Percentiles rank a stretch among this genome's conserved stretches.
These are phyloP conservation scores for Mionectes olivaceus DNA, from an alignment of 2,797 vertebrate species.

Conservation along the genomic window DNA sequence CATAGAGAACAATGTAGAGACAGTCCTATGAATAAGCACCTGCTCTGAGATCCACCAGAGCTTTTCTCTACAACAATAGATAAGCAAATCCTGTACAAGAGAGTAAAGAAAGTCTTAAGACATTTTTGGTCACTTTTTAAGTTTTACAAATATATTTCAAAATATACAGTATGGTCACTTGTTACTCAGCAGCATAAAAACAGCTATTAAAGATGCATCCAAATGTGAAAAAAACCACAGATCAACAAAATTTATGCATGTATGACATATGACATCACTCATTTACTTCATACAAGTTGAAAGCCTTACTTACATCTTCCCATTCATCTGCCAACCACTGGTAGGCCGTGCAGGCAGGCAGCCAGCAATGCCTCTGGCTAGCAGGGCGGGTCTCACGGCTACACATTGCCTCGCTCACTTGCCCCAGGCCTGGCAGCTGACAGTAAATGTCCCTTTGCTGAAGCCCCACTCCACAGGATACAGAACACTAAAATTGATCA, in stretches of 20 bases:
- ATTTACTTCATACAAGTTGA: too few relatives aligned
- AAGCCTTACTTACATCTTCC: slow-evolving; percentile 82
- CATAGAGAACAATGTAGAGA: background rate
- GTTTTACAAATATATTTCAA: background rate
- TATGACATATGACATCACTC: too few relatives aligned
- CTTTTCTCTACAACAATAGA: background rate
- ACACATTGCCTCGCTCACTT: slow-evolving; percentile 81
- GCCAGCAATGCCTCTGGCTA: slow-evolving; percentile 74
- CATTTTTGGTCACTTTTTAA: background rate
- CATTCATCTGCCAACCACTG: slow-evolving; percentile 83
- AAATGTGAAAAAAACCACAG: rapidly evolving
- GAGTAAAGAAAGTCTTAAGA: background rate
- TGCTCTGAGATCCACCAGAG: background rate
- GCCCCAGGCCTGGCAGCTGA: slow-evolving; percentile 81
- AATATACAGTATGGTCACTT: background rate
- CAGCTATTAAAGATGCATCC: background rate
- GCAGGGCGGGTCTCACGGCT: slow-evolving; percentile 63
- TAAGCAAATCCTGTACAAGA: background rate
- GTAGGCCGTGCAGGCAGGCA: slow-evolving; percentile 79
- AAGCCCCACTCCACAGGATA: slow-evolving; percentile 87
- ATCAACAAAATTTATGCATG: too few relatives aligned
- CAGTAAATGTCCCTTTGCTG: slow-evolving; percentile 89
- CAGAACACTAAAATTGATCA: slow-evolving; percentile 84
- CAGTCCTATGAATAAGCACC: background rate
- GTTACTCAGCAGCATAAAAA: background rate